Evolutionary conservation across 2,888 invertebrate species (phyloP).

Genomic region (Dysmachus trigonus): DNA sequence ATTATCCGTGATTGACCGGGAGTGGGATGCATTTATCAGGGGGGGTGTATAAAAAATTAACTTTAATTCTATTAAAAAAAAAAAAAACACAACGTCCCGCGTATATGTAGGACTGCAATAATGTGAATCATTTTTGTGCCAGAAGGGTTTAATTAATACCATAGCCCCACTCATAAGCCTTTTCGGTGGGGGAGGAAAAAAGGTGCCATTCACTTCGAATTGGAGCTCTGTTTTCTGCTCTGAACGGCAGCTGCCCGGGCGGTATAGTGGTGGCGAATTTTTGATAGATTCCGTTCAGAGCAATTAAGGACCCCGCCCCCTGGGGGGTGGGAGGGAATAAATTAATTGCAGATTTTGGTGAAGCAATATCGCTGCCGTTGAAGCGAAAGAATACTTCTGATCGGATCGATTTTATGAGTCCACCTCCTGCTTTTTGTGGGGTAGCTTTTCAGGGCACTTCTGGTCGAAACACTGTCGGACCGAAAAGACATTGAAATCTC

Average conservation of each 20-base stretch:
- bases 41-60: neutral
- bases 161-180: neutral
- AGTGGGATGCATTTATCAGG: neutral
- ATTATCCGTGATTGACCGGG: neutral
- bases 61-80: neutral
- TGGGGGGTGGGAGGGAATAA: neutral
- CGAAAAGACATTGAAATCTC: neutral
- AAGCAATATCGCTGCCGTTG: neutral
- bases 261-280: neutral
- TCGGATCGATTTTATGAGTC: neutral
- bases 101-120: neutral
- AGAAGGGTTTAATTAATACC: neutral
- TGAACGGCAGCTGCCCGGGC: neutral
- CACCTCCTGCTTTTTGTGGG: neutral
- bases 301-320: neutral
- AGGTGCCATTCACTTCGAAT: neutral
- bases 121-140: neutral
- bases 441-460: neutral
- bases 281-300: neutral
- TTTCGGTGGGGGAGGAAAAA: too few species aligned
- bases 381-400: neutral
- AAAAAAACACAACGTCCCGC: neutral
- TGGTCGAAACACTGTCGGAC: neutral
- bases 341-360: neutral
- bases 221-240: neutral